Conservation (phyloP, 2,113 vertebrate genomes). For the Pan paniscus region DNA sequence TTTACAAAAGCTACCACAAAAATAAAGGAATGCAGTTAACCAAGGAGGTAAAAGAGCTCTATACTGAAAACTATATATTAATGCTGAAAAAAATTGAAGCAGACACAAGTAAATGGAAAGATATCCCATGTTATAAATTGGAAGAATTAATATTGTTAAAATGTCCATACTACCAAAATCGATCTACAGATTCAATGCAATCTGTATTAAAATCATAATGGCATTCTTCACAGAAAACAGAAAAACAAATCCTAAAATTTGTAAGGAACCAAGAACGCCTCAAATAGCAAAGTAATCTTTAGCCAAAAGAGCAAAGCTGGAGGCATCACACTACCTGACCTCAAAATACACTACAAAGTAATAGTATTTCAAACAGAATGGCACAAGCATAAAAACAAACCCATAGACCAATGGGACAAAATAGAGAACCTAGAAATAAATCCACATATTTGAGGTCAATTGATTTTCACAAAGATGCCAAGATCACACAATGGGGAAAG, state of each 20-base stretch:
- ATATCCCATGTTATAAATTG: neutral
- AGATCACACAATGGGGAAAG: neutral
- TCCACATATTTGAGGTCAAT: neutral
- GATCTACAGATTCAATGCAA: neutral
- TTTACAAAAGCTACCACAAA: neutral
- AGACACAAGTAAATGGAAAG: neutral
- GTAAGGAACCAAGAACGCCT: neutral
- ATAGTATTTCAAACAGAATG: neutral
- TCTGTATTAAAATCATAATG: neutral
- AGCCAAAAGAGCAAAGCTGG: neutral
- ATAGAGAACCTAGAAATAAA: neutral
- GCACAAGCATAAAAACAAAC: neutral
- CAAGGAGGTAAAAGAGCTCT: neutral
- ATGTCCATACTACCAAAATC: neutral
- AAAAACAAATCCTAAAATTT: neutral
- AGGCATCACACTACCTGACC: neutral
- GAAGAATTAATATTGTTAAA: neutral
- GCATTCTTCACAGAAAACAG: neutral
- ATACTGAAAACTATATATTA: neutral
- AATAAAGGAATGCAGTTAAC: neutral
- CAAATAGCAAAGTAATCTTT: neutral
- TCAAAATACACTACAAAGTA: neutral
- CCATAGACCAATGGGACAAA: neutral
- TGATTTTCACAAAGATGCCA: neutral
- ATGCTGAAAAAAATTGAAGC: neutral